phyloP scores from a whole-genome alignment of 2,888 invertebrate species.

The Peribatodes rhomboidaria region DNA sequence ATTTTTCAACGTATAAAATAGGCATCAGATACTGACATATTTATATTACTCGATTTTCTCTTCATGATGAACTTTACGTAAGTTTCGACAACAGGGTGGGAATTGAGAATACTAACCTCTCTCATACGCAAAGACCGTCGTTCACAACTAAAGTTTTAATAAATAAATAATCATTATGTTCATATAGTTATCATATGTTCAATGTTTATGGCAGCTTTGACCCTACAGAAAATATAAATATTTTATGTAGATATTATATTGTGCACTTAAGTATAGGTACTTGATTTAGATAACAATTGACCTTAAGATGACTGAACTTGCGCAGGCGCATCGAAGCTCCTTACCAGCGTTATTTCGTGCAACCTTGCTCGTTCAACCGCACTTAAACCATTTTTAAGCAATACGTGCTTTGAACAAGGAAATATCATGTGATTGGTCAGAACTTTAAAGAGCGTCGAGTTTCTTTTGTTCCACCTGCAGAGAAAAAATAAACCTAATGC shows the following conservation, averaged over 20 bases:
- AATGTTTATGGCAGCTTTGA: background rate
- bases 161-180: no score
- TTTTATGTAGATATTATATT: background rate
- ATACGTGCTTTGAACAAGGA: constrained; percentile 31
- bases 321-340: constrained; percentile 18
- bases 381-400: constrained; percentile 21
- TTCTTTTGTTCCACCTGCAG: constrained; percentile 11
- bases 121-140: no score
- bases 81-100: no score
- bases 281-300: constrained; percentile 1
- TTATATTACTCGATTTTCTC: no score
- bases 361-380: constrained; percentile 32
- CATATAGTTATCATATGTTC: background rate
- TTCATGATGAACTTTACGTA: no score
- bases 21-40: no score
- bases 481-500: constrained; percentile 9
- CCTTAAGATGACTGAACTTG: constrained; percentile 38
- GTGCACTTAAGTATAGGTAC: background rate
- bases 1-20: no score
- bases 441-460: constrained; percentile 4
- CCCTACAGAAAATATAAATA: background rate
- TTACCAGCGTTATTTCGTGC: constrained; percentile 9
- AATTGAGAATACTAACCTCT: no score
- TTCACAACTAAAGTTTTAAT: no score
- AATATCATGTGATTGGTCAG: constrained; percentile 23